phyloP scores from a whole-genome alignment of 2,888 invertebrate species.

The Phlogophora meticulosa region DNA sequence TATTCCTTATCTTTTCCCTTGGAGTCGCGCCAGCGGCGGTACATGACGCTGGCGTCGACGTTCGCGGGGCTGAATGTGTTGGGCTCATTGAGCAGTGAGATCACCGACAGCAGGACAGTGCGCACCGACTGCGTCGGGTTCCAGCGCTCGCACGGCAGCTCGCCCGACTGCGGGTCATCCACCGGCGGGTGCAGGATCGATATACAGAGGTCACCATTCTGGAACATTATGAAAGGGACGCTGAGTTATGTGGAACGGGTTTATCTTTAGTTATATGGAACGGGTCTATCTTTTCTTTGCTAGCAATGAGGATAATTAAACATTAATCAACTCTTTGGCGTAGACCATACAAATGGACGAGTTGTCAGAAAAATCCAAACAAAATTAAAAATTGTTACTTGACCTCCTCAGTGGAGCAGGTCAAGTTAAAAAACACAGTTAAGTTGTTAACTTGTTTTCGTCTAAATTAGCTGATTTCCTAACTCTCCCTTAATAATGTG shows the following conservation, averaged over 20 bases:
- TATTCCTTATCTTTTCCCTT: constrained; percentile 99
- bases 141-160: constrained; percentile 99
- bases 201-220: constrained; percentile 99
- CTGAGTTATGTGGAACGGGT: neutral
- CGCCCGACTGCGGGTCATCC: constrained; percentile 99
- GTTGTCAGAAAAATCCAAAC: constrained; percentile 8
- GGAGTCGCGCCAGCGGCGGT: constrained; percentile 99
- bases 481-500: constrained; percentile 51
- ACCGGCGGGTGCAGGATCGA: constrained; percentile 99
- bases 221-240: constrained; percentile 68
- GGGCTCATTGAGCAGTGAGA: constrained; percentile 99
- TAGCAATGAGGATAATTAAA: neutral
- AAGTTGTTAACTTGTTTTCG: constrained; percentile 54
- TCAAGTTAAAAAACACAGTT: constrained; percentile 43
- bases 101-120: constrained; percentile 99
- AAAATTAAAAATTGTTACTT: constrained; percentile 6
- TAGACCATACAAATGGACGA: neutral
- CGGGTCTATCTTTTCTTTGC: neutral
- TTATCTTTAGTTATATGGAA: neutral
- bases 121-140: constrained; percentile 99
- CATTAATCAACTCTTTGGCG: neutral
- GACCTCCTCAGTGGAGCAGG: constrained; percentile 52
- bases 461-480: constrained; percentile 53
- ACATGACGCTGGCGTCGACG: constrained; percentile 99
- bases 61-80: constrained; percentile 99